Conservation (phyloP, 1,140 invertebrate genomes). For the Drosophila triauraria region DNA sequence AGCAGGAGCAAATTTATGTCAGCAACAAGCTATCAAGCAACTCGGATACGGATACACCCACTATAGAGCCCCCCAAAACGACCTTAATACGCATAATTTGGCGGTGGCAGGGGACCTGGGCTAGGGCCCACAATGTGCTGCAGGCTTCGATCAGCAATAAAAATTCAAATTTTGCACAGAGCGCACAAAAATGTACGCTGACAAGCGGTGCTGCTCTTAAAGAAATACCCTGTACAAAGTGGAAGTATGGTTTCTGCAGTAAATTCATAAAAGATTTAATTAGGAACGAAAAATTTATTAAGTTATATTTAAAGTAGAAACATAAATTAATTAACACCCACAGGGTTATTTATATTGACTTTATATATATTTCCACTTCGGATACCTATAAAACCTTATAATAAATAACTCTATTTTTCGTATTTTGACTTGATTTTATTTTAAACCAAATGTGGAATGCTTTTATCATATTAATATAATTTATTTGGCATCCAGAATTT, state of each 20-base stretch:
- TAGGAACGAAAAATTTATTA: too few species aligned
- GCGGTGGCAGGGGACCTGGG: constrained; percentile 34
- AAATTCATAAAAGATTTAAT: background rate
- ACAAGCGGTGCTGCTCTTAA: constrained; percentile 24
- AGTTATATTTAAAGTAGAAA: too few species aligned
- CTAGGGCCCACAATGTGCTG: constrained; percentile 52
- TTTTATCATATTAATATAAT: too few species aligned
- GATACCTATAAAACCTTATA: too few species aligned
- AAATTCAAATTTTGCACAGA: constrained; percentile 82
- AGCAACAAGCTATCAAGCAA: constrained; percentile 72
- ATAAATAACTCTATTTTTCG: too few species aligned
- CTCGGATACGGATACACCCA: constrained; percentile 30
- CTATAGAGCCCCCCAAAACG: constrained; percentile 40
- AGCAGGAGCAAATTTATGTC: constrained; percentile 61
- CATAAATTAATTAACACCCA: too few species aligned
- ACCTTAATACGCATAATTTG: constrained; percentile 81
- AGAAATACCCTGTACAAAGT: constrained; percentile 4
- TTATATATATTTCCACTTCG: too few species aligned
- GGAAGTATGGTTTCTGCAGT: background rate
- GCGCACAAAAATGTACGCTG: constrained; percentile 57
- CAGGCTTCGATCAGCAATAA: constrained; percentile 83
- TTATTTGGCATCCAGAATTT: too few species aligned
- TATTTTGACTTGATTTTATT: too few species aligned
- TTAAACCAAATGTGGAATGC: too few species aligned
- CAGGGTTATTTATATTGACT: too few species aligned